Evolutionary conservation across 1,140 invertebrate genomes (phyloP).

Genomic region (Eubasilissa regina): DNA sequence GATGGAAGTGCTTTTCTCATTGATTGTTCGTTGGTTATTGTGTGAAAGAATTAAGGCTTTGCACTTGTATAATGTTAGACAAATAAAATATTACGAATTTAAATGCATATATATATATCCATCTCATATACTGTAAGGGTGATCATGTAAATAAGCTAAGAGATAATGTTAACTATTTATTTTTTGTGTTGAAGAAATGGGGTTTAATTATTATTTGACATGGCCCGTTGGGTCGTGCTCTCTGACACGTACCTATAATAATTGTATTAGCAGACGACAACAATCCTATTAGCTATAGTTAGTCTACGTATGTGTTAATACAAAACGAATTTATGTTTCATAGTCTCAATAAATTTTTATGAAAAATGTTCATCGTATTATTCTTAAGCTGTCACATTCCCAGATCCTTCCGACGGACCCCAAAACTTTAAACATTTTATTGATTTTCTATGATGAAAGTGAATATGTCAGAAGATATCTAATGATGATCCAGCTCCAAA

Average conservation of each 20-base stretch:
- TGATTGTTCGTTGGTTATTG: constrained; percentile 3
- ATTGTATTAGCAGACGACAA: constrained; percentile 33
- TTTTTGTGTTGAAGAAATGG: not conserved
- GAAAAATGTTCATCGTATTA: constrained; percentile 4
- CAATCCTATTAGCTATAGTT: constrained; percentile 43
- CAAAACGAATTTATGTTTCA: constrained; percentile 38
- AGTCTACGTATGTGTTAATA: constrained; percentile 35
- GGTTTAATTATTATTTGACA: constrained; percentile 4
- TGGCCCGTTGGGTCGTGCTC: not conserved
- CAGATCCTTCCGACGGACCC: too few relatives aligned
- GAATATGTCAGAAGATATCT: too few relatives aligned
- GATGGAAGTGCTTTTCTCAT: constrained; percentile 13
- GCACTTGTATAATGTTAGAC: constrained; percentile 6
- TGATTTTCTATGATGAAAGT: too few relatives aligned
- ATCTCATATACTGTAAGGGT: constrained; percentile 2
- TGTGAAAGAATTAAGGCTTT: not conserved
- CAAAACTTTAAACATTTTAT: too few relatives aligned
- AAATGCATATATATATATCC: not conserved
- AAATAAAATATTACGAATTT: not conserved
- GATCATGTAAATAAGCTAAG: constrained; percentile 7
- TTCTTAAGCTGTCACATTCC: too few relatives aligned
- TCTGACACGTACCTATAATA: constrained; percentile 21
- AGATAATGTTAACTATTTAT: constrained; percentile 45
- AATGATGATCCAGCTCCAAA: too few relatives aligned
- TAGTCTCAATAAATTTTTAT: constrained; percentile 43